Percentiles rank a stretch among this genome's conserved stretches.
phyloP scores from a whole-genome alignment of 2,113 vertebrate genomes.

The Struthio camelus region DNA sequence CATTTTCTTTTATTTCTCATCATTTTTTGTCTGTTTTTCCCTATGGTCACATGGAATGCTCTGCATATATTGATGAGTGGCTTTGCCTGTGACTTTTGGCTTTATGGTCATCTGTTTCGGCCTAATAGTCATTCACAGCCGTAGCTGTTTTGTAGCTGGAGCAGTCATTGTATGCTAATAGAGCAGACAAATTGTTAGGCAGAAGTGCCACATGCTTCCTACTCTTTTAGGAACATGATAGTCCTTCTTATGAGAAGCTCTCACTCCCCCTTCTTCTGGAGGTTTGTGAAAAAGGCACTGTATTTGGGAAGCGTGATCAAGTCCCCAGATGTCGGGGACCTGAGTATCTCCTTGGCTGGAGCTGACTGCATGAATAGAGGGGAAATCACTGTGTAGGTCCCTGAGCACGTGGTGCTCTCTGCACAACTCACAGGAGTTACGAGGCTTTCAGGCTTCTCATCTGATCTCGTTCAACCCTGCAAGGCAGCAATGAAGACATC shows the following conservation, averaged over 20 bases:
- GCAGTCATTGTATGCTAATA: background rate
- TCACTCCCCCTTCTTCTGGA: background rate
- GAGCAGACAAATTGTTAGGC: background rate
- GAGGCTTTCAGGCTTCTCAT: fast-evolving
- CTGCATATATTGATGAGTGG: background rate
- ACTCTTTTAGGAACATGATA: background rate
- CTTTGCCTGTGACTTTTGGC: background rate
- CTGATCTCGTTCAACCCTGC: background rate
- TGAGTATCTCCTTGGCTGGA: background rate
- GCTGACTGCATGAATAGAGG: fast-evolving
- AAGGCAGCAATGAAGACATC: background rate
- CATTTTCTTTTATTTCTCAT: background rate
- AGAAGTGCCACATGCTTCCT: fast-evolving
- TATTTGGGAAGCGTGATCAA: background rate
- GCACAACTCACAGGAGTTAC: fast-evolving
- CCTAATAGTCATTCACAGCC: background rate
- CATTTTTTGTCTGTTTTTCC: background rate
- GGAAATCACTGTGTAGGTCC: fast-evolving
- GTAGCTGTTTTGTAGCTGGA: background rate
- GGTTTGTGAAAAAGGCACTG: background rate
- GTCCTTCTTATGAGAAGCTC: background rate
- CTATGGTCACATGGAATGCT: fast-evolving
- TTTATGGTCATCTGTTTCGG: background rate
- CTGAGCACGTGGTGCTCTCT: background rate
- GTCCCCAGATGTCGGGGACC: background rate